Percentiles rank a stretch among this genome's conserved stretches.
Conservation (phyloP, 2,888 invertebrate species). For the Hyppa rectilinea region DNA sequence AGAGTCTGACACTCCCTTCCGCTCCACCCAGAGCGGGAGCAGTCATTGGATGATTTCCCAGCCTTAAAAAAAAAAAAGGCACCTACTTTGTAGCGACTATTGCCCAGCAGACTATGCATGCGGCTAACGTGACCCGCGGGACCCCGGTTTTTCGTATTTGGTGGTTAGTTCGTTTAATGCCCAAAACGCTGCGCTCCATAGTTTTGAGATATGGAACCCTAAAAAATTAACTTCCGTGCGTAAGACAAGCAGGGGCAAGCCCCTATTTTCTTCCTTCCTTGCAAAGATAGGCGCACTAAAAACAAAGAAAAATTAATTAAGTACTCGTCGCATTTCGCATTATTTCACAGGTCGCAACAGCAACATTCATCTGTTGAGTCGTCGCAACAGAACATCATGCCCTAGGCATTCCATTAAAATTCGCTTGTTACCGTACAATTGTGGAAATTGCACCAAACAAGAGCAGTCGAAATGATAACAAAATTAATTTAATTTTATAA, state of each 20-base stretch:
- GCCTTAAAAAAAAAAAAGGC: too few relatives aligned
- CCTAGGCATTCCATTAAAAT: constrained; percentile 53
- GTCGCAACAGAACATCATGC: constrained; percentile 38
- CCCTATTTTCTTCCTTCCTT: neutral
- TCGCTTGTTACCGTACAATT: constrained; percentile 42
- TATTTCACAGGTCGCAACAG: constrained; percentile 32
- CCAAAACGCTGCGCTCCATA: too few relatives aligned
- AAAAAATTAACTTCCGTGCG: neutral
- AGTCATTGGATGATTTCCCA: too few relatives aligned
- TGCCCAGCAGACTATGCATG: too few relatives aligned
- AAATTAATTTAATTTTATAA: constrained; percentile 39
- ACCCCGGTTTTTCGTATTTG: too few relatives aligned
- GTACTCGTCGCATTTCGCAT: constrained; percentile 17
- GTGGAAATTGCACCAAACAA: constrained; percentile 50
- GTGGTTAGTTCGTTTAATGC: too few relatives aligned
- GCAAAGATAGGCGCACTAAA: neutral
- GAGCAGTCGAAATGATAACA: constrained; percentile 50
- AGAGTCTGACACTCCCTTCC: too few relatives aligned
- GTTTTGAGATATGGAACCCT: too few relatives aligned
- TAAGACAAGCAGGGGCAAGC: neutral
- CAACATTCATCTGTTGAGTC: constrained; percentile 30
- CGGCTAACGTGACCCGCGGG: too few relatives aligned
- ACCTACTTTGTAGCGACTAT: too few relatives aligned
- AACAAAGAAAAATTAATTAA: constrained; percentile 22
- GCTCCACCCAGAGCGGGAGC: too few relatives aligned